These are phyloP conservation scores for Lacerta viridis DNA, from an alignment of 2,797 vertebrate genomes.

Conservation along the genomic window DNA sequence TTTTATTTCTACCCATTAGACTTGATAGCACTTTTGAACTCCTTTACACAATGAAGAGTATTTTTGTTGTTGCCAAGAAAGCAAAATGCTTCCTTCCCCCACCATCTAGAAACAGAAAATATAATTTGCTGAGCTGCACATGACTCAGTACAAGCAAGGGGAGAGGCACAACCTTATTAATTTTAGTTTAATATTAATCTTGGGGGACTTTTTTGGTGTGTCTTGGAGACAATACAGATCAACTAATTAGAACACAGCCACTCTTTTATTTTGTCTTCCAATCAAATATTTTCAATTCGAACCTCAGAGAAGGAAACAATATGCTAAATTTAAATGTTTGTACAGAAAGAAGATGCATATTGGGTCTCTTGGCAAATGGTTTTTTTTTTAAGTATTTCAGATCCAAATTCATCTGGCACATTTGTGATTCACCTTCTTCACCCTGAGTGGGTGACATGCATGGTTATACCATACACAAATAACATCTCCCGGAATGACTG, in stretches of 20 bases:
- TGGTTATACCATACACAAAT: constrained; percentile 22
- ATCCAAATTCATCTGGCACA: constrained; percentile 37
- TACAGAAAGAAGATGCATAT: constrained; percentile 25
- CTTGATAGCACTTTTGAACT: not conserved
- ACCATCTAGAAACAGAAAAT: constrained; percentile 28
- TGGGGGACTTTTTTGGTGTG: constrained; percentile 1
- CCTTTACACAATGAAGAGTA: not conserved
- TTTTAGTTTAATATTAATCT: constrained; percentile 23
- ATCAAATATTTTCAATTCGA: constrained; percentile 48
- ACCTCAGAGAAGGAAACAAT: constrained; percentile 55
- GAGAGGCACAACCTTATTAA: constrained; percentile 46
- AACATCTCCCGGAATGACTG: not conserved
- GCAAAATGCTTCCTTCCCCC: constrained; percentile 41
- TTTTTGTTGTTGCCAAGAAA: constrained; percentile 46
- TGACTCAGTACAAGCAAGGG: constrained; percentile 41
- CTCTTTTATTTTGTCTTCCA: constrained; percentile 53
- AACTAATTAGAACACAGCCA: constrained; percentile 50
- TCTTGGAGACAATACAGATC: not conserved
- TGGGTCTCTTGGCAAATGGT: constrained; percentile 34
- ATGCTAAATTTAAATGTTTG: constrained; percentile 29
- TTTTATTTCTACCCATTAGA: not conserved
- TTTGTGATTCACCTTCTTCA: constrained; percentile 20
- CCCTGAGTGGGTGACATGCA: not conserved
- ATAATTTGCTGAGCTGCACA: constrained; percentile 11
- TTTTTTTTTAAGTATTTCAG: not conserved